phyloP scores from a whole-genome alignment of 1,140 invertebrate species.

The Samia ricini region DNA sequence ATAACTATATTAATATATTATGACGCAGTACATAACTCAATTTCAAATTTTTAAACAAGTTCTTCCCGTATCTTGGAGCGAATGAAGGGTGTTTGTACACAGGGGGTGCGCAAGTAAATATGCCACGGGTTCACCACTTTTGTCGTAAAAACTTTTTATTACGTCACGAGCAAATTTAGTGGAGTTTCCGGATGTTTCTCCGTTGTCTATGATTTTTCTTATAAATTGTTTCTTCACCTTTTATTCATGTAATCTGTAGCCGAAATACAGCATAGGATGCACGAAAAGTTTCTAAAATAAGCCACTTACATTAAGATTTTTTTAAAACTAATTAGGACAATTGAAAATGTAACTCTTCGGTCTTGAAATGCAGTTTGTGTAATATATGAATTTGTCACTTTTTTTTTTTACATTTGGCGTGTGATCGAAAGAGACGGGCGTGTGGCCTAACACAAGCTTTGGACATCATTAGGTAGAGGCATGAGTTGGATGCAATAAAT shows the following conservation, averaged over 20 bases:
- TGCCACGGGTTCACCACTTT: background rate
- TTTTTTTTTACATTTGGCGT: too few species aligned
- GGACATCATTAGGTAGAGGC: too few species aligned
- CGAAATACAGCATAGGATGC: background rate
- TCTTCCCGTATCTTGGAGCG: background rate
- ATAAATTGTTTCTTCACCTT: background rate
- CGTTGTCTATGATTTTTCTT: background rate
- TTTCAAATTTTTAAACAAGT: background rate
- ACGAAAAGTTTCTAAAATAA: too few species aligned
- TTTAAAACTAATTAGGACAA: too few species aligned
- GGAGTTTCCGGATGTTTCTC: background rate
- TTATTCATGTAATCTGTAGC: background rate
- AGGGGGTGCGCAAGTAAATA: background rate
- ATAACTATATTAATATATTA: background rate
- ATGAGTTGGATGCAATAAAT: too few species aligned
- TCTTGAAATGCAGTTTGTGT: too few species aligned
- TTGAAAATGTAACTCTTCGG: too few species aligned
- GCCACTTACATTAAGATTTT: too few species aligned
- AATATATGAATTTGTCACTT: too few species aligned
- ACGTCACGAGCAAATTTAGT: background rate
- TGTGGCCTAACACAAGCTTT: too few species aligned
- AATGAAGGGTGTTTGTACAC: background rate
- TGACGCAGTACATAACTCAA: background rate
- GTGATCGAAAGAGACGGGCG: too few species aligned
- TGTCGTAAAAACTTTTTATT: slow-evolving; percentile 9